Base-by-base conservation (phyloP, 2,888 invertebrate species). In the Andrena hattorfiana region DNA sequence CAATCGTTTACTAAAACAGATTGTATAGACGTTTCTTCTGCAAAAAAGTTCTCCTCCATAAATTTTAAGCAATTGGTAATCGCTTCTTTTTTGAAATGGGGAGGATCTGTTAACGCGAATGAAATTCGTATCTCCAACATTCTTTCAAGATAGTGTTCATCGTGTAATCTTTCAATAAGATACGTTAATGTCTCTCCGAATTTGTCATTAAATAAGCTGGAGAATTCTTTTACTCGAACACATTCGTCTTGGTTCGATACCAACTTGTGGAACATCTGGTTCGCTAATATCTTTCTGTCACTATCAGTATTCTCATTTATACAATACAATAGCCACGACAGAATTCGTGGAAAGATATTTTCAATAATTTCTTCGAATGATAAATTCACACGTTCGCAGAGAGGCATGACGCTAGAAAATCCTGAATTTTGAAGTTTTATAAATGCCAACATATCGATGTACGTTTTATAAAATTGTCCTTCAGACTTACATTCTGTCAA, bases 11-110 rank as follows among this genome's bases (percentile, higher is more conserved):
- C 84, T 2, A 93, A 66, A 74, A 87, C 80, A 8, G 85, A 66
- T 62, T 93, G 89, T 93, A 95, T 60, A 90, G 92, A 91, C 94
- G 93, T 48, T 93, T 93, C 80, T 92, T 93, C 30, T 92, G 92
- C 69, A 93, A 94, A 32, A 6, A 90, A 68, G 90, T 95, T 94
- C 89, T 95, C 94, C 72, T 95, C 94, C 73, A 96, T 93, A 84
- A 94, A 94, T 35, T 92, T 90, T 0, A 96, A 90, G 64, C 95
- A 94, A 0, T 93, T 92, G 13, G 90, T 84, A 81, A 95, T 94
- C 2, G 94, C 91, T 1, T 88, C 85, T 32, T 93, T 93, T 0
- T 94, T 94, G 87, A 95, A 95, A 84, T 94, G 93, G 20, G 94
- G 95, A 10, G 93, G 92, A 85, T 94, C 93, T 0, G 92, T 85